A percentile compares a stretch with the other conserved stretches of the same genome.
Evolutionary conservation across 2,797 vertebrate genomes (phyloP).

Genomic region (Meda fulgida): DNA sequence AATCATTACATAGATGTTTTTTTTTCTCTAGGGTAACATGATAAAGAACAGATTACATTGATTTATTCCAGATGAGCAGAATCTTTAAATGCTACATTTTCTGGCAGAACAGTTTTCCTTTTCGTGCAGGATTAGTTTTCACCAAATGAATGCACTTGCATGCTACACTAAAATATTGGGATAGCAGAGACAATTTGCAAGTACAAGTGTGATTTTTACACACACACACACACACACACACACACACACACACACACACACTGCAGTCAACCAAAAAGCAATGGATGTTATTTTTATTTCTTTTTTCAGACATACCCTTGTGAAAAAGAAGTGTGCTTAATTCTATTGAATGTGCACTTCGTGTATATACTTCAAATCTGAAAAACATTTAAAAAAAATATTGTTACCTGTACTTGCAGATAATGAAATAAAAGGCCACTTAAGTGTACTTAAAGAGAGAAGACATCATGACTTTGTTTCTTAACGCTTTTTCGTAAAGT

Average conservation of each 20-base stretch:
- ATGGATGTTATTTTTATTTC: not conserved
- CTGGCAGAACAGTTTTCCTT: conserved; percentile 5
- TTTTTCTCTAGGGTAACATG: conserved; percentile 25
- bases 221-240: not conserved
- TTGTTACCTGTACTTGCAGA: not conserved
- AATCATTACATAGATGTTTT: conserved; percentile 33
- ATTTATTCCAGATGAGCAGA: conserved; percentile 17
- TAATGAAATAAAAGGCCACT: not conserved
- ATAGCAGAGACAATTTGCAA: conserved; percentile 30
- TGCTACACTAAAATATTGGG: conserved; percentile 16
- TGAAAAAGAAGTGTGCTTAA: not conserved
- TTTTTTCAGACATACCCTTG: not conserved
- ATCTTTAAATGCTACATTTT: conserved; percentile 23
- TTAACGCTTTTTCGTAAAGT: too few species aligned
- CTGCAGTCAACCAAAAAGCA: conserved; percentile 13
- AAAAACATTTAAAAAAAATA: not conserved
- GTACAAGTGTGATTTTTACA: conserved; percentile 25
- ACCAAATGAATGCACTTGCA: conserved; percentile 27
- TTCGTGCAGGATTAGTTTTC: not conserved
- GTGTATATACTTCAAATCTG: not conserved
- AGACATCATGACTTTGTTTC: too few species aligned
- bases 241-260: not conserved
- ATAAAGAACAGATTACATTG: conserved; percentile 40
- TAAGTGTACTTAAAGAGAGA: not conserved
- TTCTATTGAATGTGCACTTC: not conserved